These are phyloP conservation scores for Frankliniella fusca DNA, from an alignment of 2,888 invertebrate genomes.

Conservation along the genomic window DNA sequence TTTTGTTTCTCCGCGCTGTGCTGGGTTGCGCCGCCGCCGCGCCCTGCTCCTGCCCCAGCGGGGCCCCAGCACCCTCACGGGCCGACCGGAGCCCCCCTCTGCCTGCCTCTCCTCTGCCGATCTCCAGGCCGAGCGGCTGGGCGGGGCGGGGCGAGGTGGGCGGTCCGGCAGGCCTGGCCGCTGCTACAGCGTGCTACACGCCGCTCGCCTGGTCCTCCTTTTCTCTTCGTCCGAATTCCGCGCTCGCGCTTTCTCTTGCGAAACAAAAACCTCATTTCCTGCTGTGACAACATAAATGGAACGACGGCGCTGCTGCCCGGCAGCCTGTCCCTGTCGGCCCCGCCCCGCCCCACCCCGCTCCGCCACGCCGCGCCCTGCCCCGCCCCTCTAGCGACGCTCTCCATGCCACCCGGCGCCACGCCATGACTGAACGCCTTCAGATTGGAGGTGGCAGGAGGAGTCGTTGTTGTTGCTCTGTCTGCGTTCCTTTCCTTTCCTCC, in stretches of 20 bases:
- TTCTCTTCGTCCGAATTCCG: conserved; percentile 1
- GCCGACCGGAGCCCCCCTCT: too few relatives aligned
- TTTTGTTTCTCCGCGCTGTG: background rate
- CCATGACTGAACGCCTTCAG: background rate
- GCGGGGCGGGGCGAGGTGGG: background rate
- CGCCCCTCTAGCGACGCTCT: background rate
- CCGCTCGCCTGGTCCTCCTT: background rate
- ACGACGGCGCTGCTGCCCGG: background rate
- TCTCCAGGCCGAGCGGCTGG: too few relatives aligned
- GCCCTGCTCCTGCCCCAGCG: too few relatives aligned
- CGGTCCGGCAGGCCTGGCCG: background rate
- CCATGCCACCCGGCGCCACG: background rate
- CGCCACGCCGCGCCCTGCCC: too few relatives aligned
- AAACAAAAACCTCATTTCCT: conserved; percentile 25
- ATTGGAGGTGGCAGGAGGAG: background rate
- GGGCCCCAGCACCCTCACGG: too few relatives aligned
- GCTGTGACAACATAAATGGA: conserved; percentile 23
- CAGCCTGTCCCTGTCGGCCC: too few relatives aligned
- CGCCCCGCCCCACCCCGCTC: too few relatives aligned
- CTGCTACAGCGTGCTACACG: background rate
- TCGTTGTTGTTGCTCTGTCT: too few relatives aligned
- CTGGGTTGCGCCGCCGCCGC: background rate
- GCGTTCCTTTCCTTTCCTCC: too few relatives aligned
- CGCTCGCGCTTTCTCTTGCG: conserved; percentile 6
- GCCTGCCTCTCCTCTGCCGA: too few relatives aligned